Conservation (phyloP, 2,797 vertebrate genomes). For the Yasuhikotakia modesta region DNA sequence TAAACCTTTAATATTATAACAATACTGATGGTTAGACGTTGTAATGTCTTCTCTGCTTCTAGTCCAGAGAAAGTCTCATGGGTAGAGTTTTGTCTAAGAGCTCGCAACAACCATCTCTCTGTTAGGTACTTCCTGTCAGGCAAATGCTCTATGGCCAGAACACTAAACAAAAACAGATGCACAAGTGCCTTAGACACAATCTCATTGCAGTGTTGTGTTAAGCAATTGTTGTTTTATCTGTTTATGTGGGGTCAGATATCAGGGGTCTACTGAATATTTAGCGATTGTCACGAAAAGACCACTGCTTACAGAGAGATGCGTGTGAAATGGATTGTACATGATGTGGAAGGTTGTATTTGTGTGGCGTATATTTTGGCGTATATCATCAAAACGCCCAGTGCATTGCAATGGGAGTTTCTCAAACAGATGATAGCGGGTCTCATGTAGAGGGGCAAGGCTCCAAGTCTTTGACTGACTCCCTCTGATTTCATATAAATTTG, state of each 20-base stretch:
- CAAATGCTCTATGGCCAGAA: slow-evolving; percentile 48
- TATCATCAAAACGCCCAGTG: slow-evolving; percentile 44
- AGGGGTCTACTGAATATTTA: slow-evolving; percentile 27
- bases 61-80: background rate
- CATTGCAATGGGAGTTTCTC: slow-evolving; percentile 31
- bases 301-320: background rate
- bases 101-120: slow-evolving; percentile 53
- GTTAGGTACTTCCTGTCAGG: slow-evolving; percentile 50
- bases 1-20: background rate
- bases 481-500: background rate
- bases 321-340: background rate
- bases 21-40: background rate
- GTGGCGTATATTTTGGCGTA: background rate
- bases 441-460: background rate
- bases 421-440: slow-evolving; percentile 54
- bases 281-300: slow-evolving; percentile 9
- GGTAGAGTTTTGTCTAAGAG: slow-evolving; percentile 38
- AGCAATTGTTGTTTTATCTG: background rate
- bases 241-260: slow-evolving; percentile 4
- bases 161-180: slow-evolving; percentile 68
- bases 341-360: slow-evolving; percentile 20
- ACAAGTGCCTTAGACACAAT: slow-evolving; percentile 30
- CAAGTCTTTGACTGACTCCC: background rate
- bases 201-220: slow-evolving; percentile 38
- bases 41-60: background rate